A percentile compares a stretch with the other conserved stretches of the same genome.
Evolutionary conservation across 2,797 vertebrate genomes (phyloP).

Genomic region (Emys orbicularis): DNA sequence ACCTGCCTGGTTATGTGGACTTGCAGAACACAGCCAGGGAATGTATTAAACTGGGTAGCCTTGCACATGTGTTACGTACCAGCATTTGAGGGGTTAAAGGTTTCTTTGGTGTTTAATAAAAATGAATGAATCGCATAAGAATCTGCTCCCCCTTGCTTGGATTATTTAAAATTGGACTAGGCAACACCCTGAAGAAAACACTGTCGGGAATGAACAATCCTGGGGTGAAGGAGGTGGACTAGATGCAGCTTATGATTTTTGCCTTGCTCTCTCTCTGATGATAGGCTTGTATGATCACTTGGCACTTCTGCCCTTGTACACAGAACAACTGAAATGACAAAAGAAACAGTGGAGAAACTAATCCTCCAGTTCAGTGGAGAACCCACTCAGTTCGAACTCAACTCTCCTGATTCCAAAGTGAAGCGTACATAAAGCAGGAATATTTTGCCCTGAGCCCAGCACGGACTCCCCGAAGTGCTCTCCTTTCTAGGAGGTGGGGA

Average conservation of each 20-base stretch:
- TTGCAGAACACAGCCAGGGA: neutral
- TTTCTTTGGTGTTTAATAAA: slow-evolving; percentile 21
- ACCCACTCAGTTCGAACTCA: neutral
- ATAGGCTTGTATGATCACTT: neutral
- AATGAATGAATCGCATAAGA: neutral
- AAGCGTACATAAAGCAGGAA: neutral
- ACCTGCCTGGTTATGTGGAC: neutral
- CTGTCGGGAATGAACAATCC: neutral
- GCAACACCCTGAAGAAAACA: neutral
- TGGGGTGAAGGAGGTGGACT: neutral
- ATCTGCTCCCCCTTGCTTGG: neutral
- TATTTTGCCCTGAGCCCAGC: neutral
- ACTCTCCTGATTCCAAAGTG: neutral
- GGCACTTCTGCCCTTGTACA: neutral
- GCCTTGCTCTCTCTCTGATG: neutral
- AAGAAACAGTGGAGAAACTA: neutral
- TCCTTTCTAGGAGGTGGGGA: neutral
- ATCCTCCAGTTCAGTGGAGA: neutral
- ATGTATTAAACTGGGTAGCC: neutral
- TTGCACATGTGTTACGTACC: neutral
- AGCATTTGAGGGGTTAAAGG: neutral
- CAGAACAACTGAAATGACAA: neutral
- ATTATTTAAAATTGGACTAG: neutral
- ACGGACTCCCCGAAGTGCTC: neutral
- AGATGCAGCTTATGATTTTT: neutral